These are phyloP conservation scores for Cosmorhoe ocellata DNA, from an alignment of 2,888 invertebrate genomes.

Conservation along the genomic window DNA sequence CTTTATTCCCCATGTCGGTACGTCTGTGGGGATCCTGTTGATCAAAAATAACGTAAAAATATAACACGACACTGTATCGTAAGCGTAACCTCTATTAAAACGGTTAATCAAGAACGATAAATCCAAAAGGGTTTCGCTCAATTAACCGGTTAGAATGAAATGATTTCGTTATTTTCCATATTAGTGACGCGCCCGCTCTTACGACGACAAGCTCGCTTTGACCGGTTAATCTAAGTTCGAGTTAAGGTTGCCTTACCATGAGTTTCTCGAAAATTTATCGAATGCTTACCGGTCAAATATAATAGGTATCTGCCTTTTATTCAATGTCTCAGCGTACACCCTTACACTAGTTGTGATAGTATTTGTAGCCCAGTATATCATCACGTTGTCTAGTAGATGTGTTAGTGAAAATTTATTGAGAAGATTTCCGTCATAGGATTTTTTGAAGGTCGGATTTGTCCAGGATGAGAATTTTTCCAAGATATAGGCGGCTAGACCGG, in stretches of 20 bases:
- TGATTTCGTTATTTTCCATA: too few relatives aligned
- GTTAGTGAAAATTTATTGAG: constrained; percentile 65
- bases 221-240: too few relatives aligned
- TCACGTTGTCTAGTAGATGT: constrained; percentile 77
- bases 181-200: too few relatives aligned
- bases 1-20: constrained; percentile 88
- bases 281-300: constrained; percentile 56
- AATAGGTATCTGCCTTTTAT: constrained; percentile 41
- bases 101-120: too few relatives aligned
- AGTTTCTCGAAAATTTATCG: too few relatives aligned
- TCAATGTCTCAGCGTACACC: constrained; percentile 84
- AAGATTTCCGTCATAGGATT: constrained; percentile 85
- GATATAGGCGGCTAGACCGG: constrained; percentile 94
- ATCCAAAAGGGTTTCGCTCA: too few relatives aligned
- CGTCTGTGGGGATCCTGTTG: constrained; percentile 84
- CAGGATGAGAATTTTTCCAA: constrained; percentile 92
- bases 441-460: constrained; percentile 82
- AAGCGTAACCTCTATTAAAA: too few relatives aligned
- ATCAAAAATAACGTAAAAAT: constrained; percentile 21
- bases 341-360: constrained; percentile 75
- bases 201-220: too few relatives aligned
- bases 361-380: constrained; percentile 80
- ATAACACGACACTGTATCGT: too few relatives aligned
- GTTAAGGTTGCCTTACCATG: too few relatives aligned
- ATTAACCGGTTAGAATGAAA: too few relatives aligned